These are phyloP conservation scores for Heteronetta atricapilla DNA, from an alignment of 2,113 vertebrate genomes.

Conservation along the genomic window DNA sequence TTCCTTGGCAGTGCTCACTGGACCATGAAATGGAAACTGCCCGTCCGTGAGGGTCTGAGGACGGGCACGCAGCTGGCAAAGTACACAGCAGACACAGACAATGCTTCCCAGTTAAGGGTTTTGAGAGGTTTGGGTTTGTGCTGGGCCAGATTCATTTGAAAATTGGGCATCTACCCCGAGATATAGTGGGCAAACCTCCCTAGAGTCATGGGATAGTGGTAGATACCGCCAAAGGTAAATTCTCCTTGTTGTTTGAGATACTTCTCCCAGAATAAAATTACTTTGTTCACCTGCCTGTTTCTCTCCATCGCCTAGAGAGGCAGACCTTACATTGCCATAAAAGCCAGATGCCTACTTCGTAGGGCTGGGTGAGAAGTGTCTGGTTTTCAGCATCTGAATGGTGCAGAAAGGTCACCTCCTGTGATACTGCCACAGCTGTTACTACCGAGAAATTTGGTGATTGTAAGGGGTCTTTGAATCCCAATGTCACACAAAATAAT, in stretches of 20 bases:
- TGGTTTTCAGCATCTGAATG: background rate
- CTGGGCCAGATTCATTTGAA: background rate
- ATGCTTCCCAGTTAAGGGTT: background rate
- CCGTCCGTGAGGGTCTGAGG: background rate
- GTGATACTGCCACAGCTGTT: background rate
- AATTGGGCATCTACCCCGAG: background rate
- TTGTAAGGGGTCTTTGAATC: background rate
- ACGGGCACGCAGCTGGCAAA: background rate
- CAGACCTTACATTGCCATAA: background rate
- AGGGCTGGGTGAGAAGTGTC: background rate
- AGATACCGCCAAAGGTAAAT: background rate
- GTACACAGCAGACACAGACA: background rate
- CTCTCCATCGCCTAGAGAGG: background rate
- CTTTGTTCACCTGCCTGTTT: background rate
- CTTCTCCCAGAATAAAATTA: background rate
- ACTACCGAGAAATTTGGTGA: background rate
- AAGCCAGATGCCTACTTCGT: background rate
- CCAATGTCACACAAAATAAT: background rate
- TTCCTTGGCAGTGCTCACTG: background rate
- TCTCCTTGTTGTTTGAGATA: background rate
- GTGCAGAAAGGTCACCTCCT: slow-evolving; percentile 10
- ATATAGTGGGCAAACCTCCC: background rate
- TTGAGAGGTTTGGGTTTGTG: background rate
- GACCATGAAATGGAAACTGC: background rate
- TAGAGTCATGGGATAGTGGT: background rate